Conservation (phyloP, 2,888 invertebrate genomes). For the Coelinius sp. region DNA sequence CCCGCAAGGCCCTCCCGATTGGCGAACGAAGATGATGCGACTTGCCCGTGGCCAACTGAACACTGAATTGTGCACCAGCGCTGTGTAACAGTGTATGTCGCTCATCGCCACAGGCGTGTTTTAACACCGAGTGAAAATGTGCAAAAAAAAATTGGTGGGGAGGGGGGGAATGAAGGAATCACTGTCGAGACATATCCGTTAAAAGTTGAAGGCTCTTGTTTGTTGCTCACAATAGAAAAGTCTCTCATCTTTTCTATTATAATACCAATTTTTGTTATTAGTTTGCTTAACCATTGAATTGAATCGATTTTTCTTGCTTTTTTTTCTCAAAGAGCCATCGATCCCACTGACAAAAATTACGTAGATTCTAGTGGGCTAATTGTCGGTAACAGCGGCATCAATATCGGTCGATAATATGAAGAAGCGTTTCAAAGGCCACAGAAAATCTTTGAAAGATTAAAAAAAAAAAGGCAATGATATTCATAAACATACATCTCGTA, state of each 20-base stretch:
- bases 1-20: constrained; percentile 51
- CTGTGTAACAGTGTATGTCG: constrained; percentile 2
- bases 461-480: not conserved
- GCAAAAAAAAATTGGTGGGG: not conserved
- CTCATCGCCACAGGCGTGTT: constrained; percentile 10
- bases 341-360: too few species aligned
- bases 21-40: constrained; percentile 54
- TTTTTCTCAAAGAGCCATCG: too few species aligned
- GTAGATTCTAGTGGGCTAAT: too few species aligned
- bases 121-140: constrained; percentile 20
- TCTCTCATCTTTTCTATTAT: not conserved
- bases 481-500: too few species aligned
- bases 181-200: constrained; percentile 10
- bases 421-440: too few species aligned
- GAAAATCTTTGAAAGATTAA: too few species aligned
- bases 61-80: constrained; percentile 15
- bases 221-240: constrained; percentile 2
- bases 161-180: not conserved
- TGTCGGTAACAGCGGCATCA: too few species aligned
- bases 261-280: not conserved
- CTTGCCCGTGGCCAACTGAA: constrained; percentile 23
- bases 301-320: too few species aligned
- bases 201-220: constrained; percentile 18
- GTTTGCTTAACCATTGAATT: not conserved
- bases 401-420: too few species aligned